Evolutionary conservation across 2,113 vertebrate species (phyloP), one percentile per base, ranked within the genome.

Genomic region (Chauna torquata): DNA sequence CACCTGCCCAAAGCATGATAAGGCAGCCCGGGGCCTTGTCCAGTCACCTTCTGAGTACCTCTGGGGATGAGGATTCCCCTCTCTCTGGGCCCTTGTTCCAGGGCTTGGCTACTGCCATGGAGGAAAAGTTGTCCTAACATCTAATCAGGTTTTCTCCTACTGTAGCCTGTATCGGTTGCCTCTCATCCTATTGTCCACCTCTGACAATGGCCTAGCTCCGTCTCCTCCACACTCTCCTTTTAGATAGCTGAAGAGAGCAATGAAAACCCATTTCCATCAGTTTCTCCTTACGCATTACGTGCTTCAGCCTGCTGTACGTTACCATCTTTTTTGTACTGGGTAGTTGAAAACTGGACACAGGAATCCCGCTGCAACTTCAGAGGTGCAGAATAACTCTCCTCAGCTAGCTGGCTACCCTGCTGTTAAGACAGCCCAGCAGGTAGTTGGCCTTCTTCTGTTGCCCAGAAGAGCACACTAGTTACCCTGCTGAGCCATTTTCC

Each of bases 381-480:
- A 71, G 15, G 6, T 18, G 49, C 54, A 77, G 30, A 86, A 68
- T 23, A 23, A 25, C 23, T 16, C 14, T 62, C 8, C 52, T 58
- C 34, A 64, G 18, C 23, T 47, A 34, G 42, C 47, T 44, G 61
- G 42, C 66, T 79, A 36, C 24, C 7, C 23, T 10, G 2, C 14
- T 1, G 0, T 36, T 52, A 54, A 47, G 57, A 92, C 10, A 83
- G 57, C 11, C 8, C 42, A 47, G 28, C 15, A 28, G 5, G 8
- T 13, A 59, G 23, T 20, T 69, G 55, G 18, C 19, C 50, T 24
- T 75, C 18, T 66, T 70, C 59, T 17, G 16, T 45, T 45, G 24
- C 40, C 38, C 44, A 19, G 11, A 54, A 72, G 2, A 3, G 8
- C 30, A 38, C 0, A 1, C 8, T 16, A 28, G 25, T 52, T 44